Evolutionary conservation across 2,888 invertebrate genomes (phyloP), one percentile per base, ranked within the genome.

Genomic region (Yponomeuta plumbellus): DNA sequence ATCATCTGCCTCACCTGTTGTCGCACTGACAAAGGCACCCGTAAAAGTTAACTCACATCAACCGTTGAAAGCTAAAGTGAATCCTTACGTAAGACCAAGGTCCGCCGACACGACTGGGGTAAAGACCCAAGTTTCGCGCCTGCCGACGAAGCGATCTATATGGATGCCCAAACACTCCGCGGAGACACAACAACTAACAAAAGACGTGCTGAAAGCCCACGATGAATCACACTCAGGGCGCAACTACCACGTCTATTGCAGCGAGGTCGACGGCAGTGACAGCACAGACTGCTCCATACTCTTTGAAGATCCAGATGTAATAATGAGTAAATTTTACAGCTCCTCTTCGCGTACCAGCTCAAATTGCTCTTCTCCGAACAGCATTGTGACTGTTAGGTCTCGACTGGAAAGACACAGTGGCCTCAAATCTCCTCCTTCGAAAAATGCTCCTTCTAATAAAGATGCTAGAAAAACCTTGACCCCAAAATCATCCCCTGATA

Each of bases 311-410:
- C 44, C 44, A 2, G 44, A 52, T 17, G 17, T 17, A 17, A 52
- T 52, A 17, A 52, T 52, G 17, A 52, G 17, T 17, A 52, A 52
- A 52, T 52, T 17, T 17, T 17, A 17, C 44, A 52, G 44, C 17
- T 52, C 44, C 13, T 52, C 44, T 17, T 52, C 44, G 44, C 44
- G 44, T 17, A 52, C 44, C 17, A 52, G 44, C 44, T 52, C 44
- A 52, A 52, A 52, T 17, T 82, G 85, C 71, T 89, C 88, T 8
- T 84, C 87, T 17, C 81, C 79, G 23, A 86, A 81, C 67, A 88
- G 87, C 71, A 71, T 85, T 71, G 79, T 81, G 21, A 88, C 88
- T 34, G 84, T 88, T n/a, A 80, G 77, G 6, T 61, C 61, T 5
- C 44, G 17, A 52, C 3, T 13, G 44, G 3, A 52, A 52, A 17